Conservation (phyloP, 2,888 invertebrate genomes). For the Lasioglossum oenotherae region DNA sequence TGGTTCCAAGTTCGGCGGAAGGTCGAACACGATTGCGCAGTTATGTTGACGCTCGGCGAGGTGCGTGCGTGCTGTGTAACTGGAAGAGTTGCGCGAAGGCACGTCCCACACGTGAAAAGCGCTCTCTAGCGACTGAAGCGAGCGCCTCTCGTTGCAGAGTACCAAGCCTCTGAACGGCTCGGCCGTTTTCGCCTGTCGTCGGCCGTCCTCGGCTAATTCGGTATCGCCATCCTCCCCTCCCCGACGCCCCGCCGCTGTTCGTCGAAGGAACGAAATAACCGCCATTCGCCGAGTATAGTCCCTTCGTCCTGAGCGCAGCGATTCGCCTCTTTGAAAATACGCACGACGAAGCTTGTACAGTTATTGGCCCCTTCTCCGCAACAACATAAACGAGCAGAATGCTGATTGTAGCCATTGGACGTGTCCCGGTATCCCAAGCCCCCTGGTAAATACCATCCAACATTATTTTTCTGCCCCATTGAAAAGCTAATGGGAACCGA, state of each 20-base stretch:
- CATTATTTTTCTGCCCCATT: slow-evolving; percentile 22
- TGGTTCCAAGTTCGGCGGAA: slow-evolving; percentile 68
- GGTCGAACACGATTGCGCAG: slow-evolving; percentile 77
- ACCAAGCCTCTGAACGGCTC: slow-evolving; percentile 61
- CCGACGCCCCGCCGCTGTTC: slow-evolving; percentile 11
- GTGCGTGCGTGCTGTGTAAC: slow-evolving; percentile 47
- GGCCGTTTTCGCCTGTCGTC: slow-evolving; percentile 52
- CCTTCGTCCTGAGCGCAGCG: slow-evolving; percentile 72
- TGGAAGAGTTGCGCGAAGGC: slow-evolving; percentile 71
- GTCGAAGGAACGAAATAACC: slow-evolving; percentile 76
- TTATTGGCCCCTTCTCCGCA: slow-evolving; percentile 64
- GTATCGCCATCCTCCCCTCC: slow-evolving; percentile 27
- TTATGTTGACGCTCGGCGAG: slow-evolving; percentile 66
- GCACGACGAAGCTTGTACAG: slow-evolving; percentile 64
- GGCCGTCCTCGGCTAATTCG: slow-evolving; percentile 55
- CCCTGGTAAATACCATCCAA: slow-evolving; percentile 50
- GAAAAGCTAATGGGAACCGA: slow-evolving; percentile 13
- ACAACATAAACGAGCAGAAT: slow-evolving; percentile 60
- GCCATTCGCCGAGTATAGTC: slow-evolving; percentile 78
- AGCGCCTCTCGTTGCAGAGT: slow-evolving; percentile 68
- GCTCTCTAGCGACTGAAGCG: slow-evolving; percentile 81
- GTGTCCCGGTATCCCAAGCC: slow-evolving; percentile 57
- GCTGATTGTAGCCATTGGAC: slow-evolving; percentile 59
- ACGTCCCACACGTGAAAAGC: slow-evolving; percentile 75
- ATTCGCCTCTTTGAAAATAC: slow-evolving; percentile 52